Percentiles rank a stretch among this genome's conserved stretches.
Conservation (phyloP, 2,797 vertebrate genomes). For the Rhodeus uyekii region DNA sequence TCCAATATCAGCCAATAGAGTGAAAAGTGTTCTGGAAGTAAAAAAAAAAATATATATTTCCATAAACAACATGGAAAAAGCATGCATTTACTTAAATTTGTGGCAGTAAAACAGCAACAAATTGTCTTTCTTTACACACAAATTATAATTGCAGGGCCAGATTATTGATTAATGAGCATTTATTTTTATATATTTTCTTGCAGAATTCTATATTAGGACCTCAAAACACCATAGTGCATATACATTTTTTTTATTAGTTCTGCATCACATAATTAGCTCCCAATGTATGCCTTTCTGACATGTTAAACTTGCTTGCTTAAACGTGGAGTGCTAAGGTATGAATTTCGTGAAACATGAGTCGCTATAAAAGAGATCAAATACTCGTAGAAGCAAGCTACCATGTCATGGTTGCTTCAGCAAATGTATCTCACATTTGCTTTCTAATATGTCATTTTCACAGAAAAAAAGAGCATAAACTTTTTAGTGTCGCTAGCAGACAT, state of each 20-base stretch:
- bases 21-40: background rate
- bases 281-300: background rate
- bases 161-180: background rate
- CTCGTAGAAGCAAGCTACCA: background rate
- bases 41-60: no score
- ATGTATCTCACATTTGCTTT: background rate
- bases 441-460: no score
- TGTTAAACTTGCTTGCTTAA: background rate
- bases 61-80: no score
- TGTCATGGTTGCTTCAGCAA: background rate
- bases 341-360: background rate
- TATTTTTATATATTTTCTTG: background rate
- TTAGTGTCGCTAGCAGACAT: background rate
- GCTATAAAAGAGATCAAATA: background rate
- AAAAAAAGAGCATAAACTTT: background rate
- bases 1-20: background rate
- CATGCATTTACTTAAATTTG: no score
- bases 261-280: background rate
- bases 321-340: no score
- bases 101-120: background rate
- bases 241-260: accelerated
- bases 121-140: background rate
- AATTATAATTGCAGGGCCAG: background rate
- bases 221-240: background rate
- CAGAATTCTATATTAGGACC: background rate